phyloP scores from a whole-genome alignment of 2,113 vertebrate genomes.

The Erythrocercus mccallii region DNA sequence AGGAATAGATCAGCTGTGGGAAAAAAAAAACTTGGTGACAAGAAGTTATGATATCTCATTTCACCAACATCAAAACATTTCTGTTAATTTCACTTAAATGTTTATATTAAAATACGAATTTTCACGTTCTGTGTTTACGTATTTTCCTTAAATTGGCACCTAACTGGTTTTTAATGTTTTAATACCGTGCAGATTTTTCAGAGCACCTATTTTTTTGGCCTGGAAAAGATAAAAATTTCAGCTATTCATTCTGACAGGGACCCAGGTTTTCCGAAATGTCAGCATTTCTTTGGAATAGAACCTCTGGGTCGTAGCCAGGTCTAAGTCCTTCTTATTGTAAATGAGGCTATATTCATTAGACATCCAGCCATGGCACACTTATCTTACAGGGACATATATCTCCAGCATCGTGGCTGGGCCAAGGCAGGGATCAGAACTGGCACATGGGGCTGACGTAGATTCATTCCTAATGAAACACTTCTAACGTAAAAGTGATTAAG shows the following conservation, averaged over 20 bases:
- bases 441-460: constrained; percentile 5
- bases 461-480: constrained; percentile 39
- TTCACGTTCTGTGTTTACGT: neutral
- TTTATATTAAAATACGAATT: constrained; percentile 7
- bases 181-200: neutral
- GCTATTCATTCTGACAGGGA: neutral
- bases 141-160: constrained; percentile 19
- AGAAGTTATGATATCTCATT: neutral
- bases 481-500: constrained; percentile 14
- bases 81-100: neutral
- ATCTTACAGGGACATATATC: constrained; percentile 7
- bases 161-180: neutral
- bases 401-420: neutral
- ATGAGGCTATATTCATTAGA: constrained; percentile 52
- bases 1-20: neutral
- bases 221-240: neutral
- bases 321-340: constrained; percentile 28
- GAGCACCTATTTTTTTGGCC: constrained; percentile 15
- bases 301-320: neutral
- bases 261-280: constrained; percentile 16
- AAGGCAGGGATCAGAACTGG: constrained; percentile 16
- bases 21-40: neutral
- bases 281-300: constrained; percentile 47
- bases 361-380: constrained; percentile 36
- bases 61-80: constrained; percentile 9